Evolutionary conservation across 1,140 invertebrate species (phyloP).

Genomic region (Euwallacea fornicatus): DNA sequence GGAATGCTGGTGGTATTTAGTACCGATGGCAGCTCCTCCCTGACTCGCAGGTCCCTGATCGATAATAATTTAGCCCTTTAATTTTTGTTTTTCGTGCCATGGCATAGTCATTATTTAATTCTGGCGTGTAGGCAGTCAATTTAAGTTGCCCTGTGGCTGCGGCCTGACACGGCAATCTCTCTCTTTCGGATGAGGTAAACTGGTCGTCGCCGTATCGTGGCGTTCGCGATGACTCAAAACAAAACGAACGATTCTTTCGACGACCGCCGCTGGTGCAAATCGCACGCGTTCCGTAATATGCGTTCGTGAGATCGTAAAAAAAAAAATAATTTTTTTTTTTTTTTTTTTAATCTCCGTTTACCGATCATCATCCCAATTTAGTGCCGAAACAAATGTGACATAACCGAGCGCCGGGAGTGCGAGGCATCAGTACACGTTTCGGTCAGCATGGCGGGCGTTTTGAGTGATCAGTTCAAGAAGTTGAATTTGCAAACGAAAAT

Average conservation of each 20-base stretch:
- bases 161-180: constrained; percentile 17
- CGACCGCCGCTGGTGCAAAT: constrained; percentile 3
- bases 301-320: neutral
- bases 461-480: constrained; percentile 74
- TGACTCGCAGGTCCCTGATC: too few relatives aligned
- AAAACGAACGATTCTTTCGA: constrained; percentile 6
- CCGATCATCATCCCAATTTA: neutral
- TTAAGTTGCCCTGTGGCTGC: constrained; percentile 26
- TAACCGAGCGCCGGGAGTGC: constrained; percentile 1
- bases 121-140: constrained; percentile 27
- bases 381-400: constrained; percentile 17
- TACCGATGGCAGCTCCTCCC: too few relatives aligned
- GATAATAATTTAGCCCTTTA: neutral
- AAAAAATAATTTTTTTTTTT: too few relatives aligned
- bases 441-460: constrained; percentile 67
- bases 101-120: constrained; percentile 16
- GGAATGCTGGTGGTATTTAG: too few relatives aligned
- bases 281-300: constrained; percentile 9
- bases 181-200: constrained; percentile 10
- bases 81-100: neutral
- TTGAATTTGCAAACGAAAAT: constrained; percentile 73
- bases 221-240: constrained; percentile 43
- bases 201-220: constrained; percentile 30
- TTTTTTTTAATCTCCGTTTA: neutral
- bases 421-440: neutral